phyloP scores from a whole-genome alignment of 2,888 invertebrate genomes.

The Hypsopygia costalis region DNA sequence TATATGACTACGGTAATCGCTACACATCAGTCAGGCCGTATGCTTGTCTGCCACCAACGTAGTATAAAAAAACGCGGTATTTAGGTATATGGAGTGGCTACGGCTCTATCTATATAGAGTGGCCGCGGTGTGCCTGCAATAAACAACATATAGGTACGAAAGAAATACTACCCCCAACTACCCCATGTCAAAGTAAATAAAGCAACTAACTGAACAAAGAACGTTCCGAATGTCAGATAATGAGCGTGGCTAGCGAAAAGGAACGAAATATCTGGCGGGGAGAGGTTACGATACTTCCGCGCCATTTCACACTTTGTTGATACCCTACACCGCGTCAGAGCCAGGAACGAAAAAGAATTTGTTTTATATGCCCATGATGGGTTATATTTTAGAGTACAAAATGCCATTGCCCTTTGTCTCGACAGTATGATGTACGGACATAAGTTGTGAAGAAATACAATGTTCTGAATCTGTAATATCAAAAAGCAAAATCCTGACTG shows the following conservation, averaged over 20 bases:
- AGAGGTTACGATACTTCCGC: slow-evolving; percentile 72
- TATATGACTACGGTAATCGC: no score
- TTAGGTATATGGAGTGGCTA: no score
- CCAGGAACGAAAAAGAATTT: slow-evolving; percentile 36
- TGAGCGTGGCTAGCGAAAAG: slow-evolving; percentile 68
- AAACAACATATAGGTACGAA: no score
- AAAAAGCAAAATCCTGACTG: no score
- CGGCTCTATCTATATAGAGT: no score
- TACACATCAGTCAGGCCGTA: no score
- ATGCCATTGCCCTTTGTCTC: slow-evolving; percentile 8
- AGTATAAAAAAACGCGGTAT: no score
- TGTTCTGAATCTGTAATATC: no score
- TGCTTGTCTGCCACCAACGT: no score
- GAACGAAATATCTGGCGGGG: slow-evolving; percentile 65
- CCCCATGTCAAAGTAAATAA: slow-evolving; percentile 53
- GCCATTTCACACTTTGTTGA: slow-evolving; percentile 74
- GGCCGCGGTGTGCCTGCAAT: no score
- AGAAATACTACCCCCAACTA: not conserved
- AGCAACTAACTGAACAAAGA: slow-evolving; percentile 70
- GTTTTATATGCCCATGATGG: slow-evolving; percentile 8
- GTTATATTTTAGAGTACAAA: slow-evolving; percentile 11
- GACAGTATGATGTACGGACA: not conserved
- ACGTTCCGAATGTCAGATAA: slow-evolving; percentile 69
- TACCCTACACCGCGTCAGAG: slow-evolving; percentile 61
- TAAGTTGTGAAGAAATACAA: no score